Conservation (phyloP, 2,113 vertebrate species). For the Theropithecus gelada region DNA sequence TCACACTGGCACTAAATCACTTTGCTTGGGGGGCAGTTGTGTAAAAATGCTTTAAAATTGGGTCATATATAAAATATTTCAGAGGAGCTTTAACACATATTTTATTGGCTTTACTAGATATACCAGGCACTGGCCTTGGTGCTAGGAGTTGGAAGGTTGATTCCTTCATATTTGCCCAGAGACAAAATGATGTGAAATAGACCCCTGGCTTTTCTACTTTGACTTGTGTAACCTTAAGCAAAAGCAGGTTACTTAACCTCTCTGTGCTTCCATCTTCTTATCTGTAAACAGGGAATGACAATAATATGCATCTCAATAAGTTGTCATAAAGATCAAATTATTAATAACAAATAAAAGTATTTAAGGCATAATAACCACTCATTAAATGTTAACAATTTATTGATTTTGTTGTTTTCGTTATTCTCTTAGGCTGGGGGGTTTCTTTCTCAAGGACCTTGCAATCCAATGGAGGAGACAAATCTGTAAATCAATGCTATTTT, state of each 20-base stretch:
- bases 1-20: not conserved
- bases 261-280: not conserved
- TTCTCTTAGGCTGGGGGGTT: not conserved
- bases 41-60: slow-evolving; percentile 4
- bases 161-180: slow-evolving; percentile 1
- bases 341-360: not conserved
- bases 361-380: not conserved
- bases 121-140: not conserved
- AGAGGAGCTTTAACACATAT: not conserved
- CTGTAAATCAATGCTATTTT: not conserved
- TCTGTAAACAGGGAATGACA: not conserved
- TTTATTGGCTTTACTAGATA: not conserved
- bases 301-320: not conserved
- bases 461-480: not conserved
- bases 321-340: not conserved
- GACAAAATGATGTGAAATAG: not conserved
- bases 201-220: not conserved
- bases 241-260: not conserved
- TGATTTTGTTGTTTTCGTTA: not conserved
- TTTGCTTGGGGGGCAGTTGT: not conserved
- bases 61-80: not conserved
- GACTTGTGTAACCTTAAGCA: not conserved
- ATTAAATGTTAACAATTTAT: not conserved
- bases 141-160: not conserved
- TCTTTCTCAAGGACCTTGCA: not conserved